phyloP scores from a whole-genome alignment of 2,888 invertebrate genomes.

The Drosophila austrosaltans region DNA sequence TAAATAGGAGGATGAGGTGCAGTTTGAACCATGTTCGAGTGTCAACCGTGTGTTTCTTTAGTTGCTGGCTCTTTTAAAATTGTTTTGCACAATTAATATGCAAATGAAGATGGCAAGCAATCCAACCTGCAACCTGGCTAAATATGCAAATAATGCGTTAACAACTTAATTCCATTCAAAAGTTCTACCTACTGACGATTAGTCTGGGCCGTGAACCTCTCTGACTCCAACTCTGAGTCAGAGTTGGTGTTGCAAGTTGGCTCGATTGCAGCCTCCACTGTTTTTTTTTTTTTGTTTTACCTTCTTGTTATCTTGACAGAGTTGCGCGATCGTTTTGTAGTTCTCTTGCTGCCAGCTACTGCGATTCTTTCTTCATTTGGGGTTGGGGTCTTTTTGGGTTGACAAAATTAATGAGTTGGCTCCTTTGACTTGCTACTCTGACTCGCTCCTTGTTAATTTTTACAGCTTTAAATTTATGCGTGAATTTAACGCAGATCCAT shows the following conservation, averaged over 20 bases:
- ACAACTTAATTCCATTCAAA: conserved; percentile 80
- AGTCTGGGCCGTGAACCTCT: conserved; percentile 51
- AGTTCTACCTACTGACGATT: conserved; percentile 50
- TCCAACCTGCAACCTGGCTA: conserved; percentile 57
- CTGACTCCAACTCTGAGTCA: conserved; percentile 16
- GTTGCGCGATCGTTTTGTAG: conserved; percentile 72
- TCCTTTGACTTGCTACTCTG: conserved; percentile 23
- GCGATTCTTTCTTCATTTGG: conserved; percentile 54
- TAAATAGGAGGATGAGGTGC: conserved; percentile 40
- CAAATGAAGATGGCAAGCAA: conserved; percentile 72
- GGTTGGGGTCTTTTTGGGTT: conserved; percentile 55
- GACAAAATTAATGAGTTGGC: conserved; percentile 76
- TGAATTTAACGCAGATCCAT: conserved; percentile 82
- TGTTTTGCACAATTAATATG: conserved; percentile 81
- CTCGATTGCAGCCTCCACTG: conserved; percentile 1
- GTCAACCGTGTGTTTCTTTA: conserved; percentile 24
- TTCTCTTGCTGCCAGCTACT: conserved; percentile 71
- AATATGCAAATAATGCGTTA: conserved; percentile 82
- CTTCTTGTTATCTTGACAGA: conserved; percentile 63
- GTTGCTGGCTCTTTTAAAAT: conserved; percentile 44
- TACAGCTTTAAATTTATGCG: conserved; percentile 79
- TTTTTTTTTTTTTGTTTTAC: background rate
- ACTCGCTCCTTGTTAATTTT: conserved; percentile 69
- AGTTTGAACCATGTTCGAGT: conserved; percentile 8
- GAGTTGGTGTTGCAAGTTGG: conserved; percentile 18